Percentiles rank a stretch among this genome's conserved stretches.
Evolutionary conservation across 2,888 invertebrate genomes (phyloP).

Genomic region (Limnephilus auricula): DNA sequence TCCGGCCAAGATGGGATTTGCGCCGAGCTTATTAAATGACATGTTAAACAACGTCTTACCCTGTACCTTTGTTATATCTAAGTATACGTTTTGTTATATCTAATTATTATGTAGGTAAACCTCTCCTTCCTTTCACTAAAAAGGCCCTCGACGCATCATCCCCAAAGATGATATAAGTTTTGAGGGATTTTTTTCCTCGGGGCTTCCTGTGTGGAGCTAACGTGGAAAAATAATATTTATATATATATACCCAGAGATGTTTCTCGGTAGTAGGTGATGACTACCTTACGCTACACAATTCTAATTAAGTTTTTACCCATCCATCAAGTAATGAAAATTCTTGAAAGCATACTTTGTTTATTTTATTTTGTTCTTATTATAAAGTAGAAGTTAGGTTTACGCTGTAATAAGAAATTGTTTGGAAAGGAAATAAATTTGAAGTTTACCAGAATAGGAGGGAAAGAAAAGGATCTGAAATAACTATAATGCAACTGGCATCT

Average conservation of each 20-base stretch:
- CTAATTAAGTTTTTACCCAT: too few relatives aligned
- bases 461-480: neutral
- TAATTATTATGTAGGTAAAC: too few relatives aligned
- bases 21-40: neutral
- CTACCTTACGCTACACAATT: too few relatives aligned
- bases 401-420: neutral
- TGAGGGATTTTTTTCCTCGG: too few relatives aligned
- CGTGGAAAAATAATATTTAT: too few relatives aligned
- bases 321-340: neutral
- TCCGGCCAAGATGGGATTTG: constrained; percentile 3
- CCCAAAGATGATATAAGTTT: too few relatives aligned
- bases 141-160: too few relatives aligned
- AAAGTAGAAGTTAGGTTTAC: neutral
- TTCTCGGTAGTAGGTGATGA: too few relatives aligned
- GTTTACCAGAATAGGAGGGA: neutral
- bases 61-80: neutral
- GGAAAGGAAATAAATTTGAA: neutral
- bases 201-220: too few relatives aligned
- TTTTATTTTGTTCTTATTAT: neutral
- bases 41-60: neutral
- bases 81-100: neutral
- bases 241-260: too few relatives aligned
- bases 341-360: neutral
- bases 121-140: too few relatives aligned
- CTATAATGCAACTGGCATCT: neutral